Conservation (phyloP, 2,888 invertebrate species). For the Acanthosoma haemorrhoidale region DNA sequence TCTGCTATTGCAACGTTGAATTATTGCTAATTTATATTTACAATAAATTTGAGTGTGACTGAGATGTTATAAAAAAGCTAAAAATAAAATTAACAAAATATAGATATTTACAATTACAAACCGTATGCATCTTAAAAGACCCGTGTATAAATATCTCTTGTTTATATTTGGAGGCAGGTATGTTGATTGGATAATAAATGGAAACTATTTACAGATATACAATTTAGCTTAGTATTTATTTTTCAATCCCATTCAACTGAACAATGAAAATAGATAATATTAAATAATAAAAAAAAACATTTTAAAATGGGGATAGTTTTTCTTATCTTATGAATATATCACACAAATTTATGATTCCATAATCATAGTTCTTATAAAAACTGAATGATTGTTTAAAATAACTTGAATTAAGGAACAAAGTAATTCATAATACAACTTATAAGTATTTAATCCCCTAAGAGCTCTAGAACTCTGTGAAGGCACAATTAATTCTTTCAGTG, state of each 20-base stretch:
- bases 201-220: slow-evolving; percentile 24
- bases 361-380: background rate
- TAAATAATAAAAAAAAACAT: background rate
- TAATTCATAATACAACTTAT: slow-evolving; percentile 6
- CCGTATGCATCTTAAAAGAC: slow-evolving; percentile 21
- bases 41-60: slow-evolving; percentile 11
- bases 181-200: slow-evolving; percentile 8
- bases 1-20: slow-evolving; percentile 2
- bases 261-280: background rate
- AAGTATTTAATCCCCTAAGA: slow-evolving; percentile 34
- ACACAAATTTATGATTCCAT: slow-evolving; percentile 6
- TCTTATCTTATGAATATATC: slow-evolving; percentile 4
- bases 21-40: slow-evolving; percentile 25
- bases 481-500: slow-evolving; percentile 38
- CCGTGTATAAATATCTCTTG: slow-evolving; percentile 21
- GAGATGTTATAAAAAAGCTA: slow-evolving; percentile 28
- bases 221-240: slow-evolving; percentile 15
- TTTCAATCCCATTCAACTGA: slow-evolving; percentile 21
- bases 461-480: slow-evolving; percentile 36
- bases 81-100: slow-evolving; percentile 29
- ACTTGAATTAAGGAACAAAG: slow-evolving; percentile 14
- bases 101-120: slow-evolving; percentile 28
- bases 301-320: background rate
- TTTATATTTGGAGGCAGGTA: slow-evolving; percentile 27
- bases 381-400: background rate